phyloP scores from a whole-genome alignment of 2,888 invertebrate species.

The Cybosia mesomella region DNA sequence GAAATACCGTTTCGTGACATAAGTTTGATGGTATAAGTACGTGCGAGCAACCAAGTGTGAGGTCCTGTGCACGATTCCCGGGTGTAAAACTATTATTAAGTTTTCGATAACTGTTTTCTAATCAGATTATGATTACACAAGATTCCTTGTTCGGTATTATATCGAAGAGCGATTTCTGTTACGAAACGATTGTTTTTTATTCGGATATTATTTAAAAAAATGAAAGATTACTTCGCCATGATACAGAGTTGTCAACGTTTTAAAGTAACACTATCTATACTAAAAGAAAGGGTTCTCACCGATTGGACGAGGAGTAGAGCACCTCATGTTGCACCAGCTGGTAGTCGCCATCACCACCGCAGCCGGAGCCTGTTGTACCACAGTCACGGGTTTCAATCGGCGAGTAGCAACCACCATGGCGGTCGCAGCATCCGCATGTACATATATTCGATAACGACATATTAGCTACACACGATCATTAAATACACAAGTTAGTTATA shows the following conservation, averaged over 20 bases:
- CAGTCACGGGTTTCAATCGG: conserved; percentile 58
- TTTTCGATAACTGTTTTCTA: no score
- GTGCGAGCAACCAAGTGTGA: no score
- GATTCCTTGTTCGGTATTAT: no score
- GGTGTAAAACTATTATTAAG: no score
- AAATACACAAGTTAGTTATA: conserved; percentile 26
- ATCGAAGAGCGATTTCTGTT: no score
- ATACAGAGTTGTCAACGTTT: background rate
- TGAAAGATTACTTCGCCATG: background rate
- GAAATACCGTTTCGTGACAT: no score
- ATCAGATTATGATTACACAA: no score
- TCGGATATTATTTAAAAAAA: no score
- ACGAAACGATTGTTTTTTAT: no score
- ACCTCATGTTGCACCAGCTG: conserved; percentile 99
- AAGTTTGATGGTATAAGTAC: no score
- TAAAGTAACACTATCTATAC: background rate
- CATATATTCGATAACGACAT: conserved; percentile 61
- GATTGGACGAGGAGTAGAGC: conserved; percentile 98
- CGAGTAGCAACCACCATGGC: conserved; percentile 34
- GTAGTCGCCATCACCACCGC: conserved; percentile 98
- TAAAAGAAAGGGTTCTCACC: conserved; percentile 85
- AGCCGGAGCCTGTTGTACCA: conserved; percentile 89
- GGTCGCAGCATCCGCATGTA: conserved; percentile 66
- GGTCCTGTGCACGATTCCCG: no score
- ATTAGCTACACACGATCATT: conserved; percentile 52